Evolutionary conservation across 2,888 invertebrate genomes (phyloP).

Genomic region (Drosophila mercatorum): DNA sequence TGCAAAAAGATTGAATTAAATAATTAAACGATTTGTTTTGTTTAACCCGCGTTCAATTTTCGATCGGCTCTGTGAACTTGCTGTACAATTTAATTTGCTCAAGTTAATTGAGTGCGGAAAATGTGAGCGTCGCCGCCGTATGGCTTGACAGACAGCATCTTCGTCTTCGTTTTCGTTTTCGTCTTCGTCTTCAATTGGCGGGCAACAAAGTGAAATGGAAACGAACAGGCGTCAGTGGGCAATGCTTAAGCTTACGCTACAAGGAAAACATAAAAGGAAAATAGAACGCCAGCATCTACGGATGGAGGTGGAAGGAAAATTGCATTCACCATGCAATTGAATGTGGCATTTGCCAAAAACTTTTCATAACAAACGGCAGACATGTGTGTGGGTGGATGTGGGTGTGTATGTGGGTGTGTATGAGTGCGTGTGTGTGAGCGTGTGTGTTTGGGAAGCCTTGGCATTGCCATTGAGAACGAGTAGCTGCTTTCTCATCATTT

Average conservation of each 20-base stretch:
- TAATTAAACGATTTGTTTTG: slow-evolving; percentile 48
- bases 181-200: slow-evolving; percentile 7
- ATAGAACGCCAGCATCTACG: not conserved
- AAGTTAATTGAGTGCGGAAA: slow-evolving; percentile 41
- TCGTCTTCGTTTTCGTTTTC: slow-evolving; percentile 1
- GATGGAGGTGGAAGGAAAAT: not conserved
- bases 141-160: not conserved
- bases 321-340: slow-evolving; percentile 17
- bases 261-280: slow-evolving; percentile 9
- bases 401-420: not conserved
- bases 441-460: slow-evolving; percentile 1
- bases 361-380: slow-evolving; percentile 25
- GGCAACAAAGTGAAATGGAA: slow-evolving; percentile 11
- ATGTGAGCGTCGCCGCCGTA: slow-evolving; percentile 15
- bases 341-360: slow-evolving; percentile 32
- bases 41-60: slow-evolving; percentile 37
- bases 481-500: slow-evolving; percentile 15
- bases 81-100: slow-evolving; percentile 36
- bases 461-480: slow-evolving; percentile 33
- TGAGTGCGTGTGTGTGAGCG: not conserved
- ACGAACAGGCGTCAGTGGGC: not conserved
- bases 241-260: slow-evolving; percentile 1
- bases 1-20: slow-evolving; percentile 45
- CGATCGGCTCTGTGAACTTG: slow-evolving; percentile 37
- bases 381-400: not conserved